phyloP scores from a whole-genome alignment of 2,888 invertebrate genomes.

The Leistus spinibarbis region DNA sequence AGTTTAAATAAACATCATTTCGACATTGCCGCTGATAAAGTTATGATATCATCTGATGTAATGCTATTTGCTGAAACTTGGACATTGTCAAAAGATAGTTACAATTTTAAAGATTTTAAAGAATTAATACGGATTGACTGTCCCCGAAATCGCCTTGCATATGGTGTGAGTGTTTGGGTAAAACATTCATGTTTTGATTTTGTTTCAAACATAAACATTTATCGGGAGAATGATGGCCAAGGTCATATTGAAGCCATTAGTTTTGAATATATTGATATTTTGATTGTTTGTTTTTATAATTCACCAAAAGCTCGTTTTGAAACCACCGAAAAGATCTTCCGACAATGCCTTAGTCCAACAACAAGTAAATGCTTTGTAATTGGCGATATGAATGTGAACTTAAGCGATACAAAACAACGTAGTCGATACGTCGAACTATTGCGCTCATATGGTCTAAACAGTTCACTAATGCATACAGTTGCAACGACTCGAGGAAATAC shows the following conservation, averaged over 20 bases:
- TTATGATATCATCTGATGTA: background rate
- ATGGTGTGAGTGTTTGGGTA: background rate
- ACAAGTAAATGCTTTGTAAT: background rate
- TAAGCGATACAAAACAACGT: background rate
- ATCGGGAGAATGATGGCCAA: background rate
- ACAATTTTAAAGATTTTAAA: background rate
- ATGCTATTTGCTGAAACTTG: constrained; percentile 1
- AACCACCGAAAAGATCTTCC: background rate
- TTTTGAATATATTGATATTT: background rate
- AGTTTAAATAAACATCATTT: background rate
- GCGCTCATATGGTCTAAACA: background rate
- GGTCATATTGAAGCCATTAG: background rate
- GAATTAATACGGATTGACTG: background rate
- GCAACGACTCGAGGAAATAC: background rate
- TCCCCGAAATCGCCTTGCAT: background rate
- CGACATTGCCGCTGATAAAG: background rate
- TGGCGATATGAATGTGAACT: background rate
- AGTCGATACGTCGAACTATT: background rate
- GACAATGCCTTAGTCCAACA: background rate
- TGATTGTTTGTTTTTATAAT: background rate
- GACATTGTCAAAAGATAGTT: background rate
- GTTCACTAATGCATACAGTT: background rate
- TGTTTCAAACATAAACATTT: background rate
- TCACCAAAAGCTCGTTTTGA: background rate
- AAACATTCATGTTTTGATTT: background rate